Conservation (phyloP, 2,113 vertebrate species). For the human (Homo sapiens) region GRCh38 chr14:51299001-51299500, state of each 20-base stretch:
- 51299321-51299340: conserved; percentile 15
- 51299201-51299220: neutral
- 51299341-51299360: neutral
- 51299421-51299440: neutral
- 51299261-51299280: conserved; percentile 46
- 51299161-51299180: neutral
- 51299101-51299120: neutral
- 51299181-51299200: neutral
- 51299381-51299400: neutral
- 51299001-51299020: neutral
- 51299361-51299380: neutral
- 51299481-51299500: neutral
- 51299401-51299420: neutral
- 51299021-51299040: neutral
- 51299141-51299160: neutral
- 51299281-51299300: conserved; percentile 30
- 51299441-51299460: neutral
- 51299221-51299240: neutral
- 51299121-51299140: neutral
- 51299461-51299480: neutral
- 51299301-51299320: neutral
- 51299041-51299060: neutral
- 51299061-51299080: neutral
- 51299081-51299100: neutral
- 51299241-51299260: conserved; percentile 10